Base-by-base conservation (phyloP, 1,140 invertebrate genomes). In the Pomacea maculata region DNA sequence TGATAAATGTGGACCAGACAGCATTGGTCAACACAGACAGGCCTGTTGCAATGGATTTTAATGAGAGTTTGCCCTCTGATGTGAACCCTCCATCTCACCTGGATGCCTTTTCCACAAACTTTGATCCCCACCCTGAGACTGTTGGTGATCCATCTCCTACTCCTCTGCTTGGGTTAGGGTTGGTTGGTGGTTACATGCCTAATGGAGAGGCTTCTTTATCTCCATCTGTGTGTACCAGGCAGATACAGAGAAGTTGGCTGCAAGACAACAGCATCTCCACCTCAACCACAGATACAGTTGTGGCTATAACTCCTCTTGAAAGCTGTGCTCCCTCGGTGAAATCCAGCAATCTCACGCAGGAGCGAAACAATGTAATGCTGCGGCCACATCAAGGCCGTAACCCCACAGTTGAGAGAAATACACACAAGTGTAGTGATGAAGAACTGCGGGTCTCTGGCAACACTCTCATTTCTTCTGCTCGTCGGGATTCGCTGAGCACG, bases 371-470 rank as follows among this genome's bases (percentile, higher is more conserved):
- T 63, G 76, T 78, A 45, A 84, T 86, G n/a, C 70, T 96, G 54
- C 95, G 96, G 85, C 95, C 96, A 2, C 95, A 96, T 90, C 96
- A 97, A 89, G 96, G 96, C 8, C 92, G 96, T 17, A 98, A 98
- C 93, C 95, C 96, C 1, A 97, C 96, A 85, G 93, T 96, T 86
- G 96, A 97, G 88, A 92, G 96, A 3, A 98, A 98, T 92, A 91
- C 90, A 21, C 90, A 91, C 79, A 91, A 90, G 78, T 73, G 87
- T 19, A 91, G 90, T 82, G 89, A 90, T 54, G 95, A 94, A 19
- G 94, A 95, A 71, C 85, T 94, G 3, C 88, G 90, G n/a, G 91
- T 93, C 15, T 92, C 91, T 34, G 93, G 94, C 64, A 94, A 94
- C 83, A 90, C 93, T 14, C 92, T 96, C 0, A 93, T 96, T 75